Percentiles rank a stretch among this genome's conserved stretches.
Conservation (phyloP, 1,140 invertebrate genomes). For the Ceratina australensis region DNA sequence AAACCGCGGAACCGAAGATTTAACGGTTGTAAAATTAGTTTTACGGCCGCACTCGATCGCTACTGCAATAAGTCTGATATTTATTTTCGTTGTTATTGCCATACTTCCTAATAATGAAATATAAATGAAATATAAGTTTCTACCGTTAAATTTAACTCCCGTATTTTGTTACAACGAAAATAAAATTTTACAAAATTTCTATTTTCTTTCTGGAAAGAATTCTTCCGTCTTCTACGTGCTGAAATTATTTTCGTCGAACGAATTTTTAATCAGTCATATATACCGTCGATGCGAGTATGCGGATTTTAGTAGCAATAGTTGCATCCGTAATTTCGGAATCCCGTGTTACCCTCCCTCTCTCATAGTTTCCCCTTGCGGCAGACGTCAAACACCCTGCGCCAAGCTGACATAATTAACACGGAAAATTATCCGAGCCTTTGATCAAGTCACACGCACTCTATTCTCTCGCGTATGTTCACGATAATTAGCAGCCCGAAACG, state of each 20-base stretch:
- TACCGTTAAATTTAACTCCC: no score
- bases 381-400: not conserved
- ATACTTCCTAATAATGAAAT: not conserved
- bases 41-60: not conserved
- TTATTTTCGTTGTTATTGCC: not conserved
- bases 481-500: not conserved
- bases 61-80: not conserved
- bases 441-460: slow-evolving; percentile 2
- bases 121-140: no score
- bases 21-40: slow-evolving; percentile 7
- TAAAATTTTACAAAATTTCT: no score
- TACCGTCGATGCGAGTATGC: not conserved
- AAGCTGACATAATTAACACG: slow-evolving; percentile 6
- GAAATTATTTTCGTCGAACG: not conserved
- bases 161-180: no score
- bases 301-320: not conserved
- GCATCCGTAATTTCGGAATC: not conserved
- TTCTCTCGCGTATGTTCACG: not conserved
- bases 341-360: not conserved
- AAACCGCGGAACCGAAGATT: not conserved
- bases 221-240: no score
- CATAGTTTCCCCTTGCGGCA: not conserved
- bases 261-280: not conserved
- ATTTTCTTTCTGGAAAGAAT: no score
- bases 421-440: slow-evolving; percentile 27